phyloP scores from a whole-genome alignment of 2,888 invertebrate genomes.

The Dyspetes luteomarginatus region DNA sequence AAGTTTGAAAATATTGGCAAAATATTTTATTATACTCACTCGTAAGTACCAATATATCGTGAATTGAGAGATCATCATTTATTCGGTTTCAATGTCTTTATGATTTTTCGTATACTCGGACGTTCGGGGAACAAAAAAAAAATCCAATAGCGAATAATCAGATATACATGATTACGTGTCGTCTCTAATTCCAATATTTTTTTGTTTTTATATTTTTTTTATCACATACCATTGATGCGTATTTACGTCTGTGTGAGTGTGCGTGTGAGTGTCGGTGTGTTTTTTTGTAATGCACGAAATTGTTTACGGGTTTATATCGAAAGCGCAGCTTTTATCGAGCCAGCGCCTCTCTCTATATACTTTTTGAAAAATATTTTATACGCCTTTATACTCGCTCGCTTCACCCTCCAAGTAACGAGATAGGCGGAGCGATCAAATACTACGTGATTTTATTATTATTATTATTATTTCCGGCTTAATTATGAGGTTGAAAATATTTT shows the following conservation, averaged over 20 bases:
- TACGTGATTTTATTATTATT: constrained; percentile 13
- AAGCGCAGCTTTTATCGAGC: constrained; percentile 48
- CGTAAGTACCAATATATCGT: constrained; percentile 74
- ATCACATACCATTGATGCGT: constrained; percentile 22
- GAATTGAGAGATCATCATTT: constrained; percentile 80
- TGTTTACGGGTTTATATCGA: constrained; percentile 14
- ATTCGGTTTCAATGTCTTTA: constrained; percentile 63
- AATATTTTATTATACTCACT: constrained; percentile 52
- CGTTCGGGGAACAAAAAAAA: constrained; percentile 11
- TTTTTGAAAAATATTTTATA: constrained; percentile 56
- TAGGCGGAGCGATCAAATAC: constrained; percentile 8
- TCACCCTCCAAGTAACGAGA: constrained; percentile 14
- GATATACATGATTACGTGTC: neutral
- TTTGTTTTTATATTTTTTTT: neutral
- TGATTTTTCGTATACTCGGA: constrained; percentile 15
- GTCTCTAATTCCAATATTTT: neutral
- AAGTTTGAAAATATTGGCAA: constrained; percentile 75
- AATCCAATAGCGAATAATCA: neutral
- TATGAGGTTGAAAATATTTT: constrained; percentile 45
- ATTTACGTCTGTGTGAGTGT: neutral
- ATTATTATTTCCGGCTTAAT: constrained; percentile 26
- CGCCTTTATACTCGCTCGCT: neutral
- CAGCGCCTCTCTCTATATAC: constrained; percentile 17
- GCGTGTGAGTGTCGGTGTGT: neutral
- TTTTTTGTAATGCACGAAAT: neutral